Conservation (phyloP, 1,140 invertebrate species). For the Lepeophtheirus salmonis region DNA sequence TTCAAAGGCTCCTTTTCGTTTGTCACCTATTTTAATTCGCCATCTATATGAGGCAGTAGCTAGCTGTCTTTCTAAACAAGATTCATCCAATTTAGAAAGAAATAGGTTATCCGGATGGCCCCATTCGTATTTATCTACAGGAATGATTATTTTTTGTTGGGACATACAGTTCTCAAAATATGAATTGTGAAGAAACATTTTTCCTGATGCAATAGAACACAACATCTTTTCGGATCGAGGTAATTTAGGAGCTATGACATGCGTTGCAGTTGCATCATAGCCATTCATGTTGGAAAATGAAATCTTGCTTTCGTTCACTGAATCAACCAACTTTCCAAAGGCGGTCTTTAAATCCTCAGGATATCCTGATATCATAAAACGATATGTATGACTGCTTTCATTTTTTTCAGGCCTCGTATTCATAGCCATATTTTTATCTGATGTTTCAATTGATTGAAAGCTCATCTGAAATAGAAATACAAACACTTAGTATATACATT, state of each 20-base stretch:
- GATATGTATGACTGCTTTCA: no score
- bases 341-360: no score
- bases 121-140: conserved; percentile 59
- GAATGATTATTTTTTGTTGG: conserved; percentile 28
- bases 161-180: conserved; percentile 47
- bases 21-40: conserved; percentile 34
- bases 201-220: conserved; percentile 57
- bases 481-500: no score
- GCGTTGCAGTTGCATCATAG: conserved; percentile 48
- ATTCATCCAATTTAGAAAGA: conserved; percentile 22
- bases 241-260: conserved; percentile 50
- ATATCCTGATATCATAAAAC: no score
- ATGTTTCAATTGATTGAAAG: conserved; percentile 17
- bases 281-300: no score
- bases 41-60: conserved; percentile 37
- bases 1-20: conserved; percentile 39
- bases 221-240: conserved; percentile 66
- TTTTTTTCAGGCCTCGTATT: no score
- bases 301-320: no score
- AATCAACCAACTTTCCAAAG: no score
- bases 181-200: conserved; percentile 59
- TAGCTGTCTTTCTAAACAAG: conserved; percentile 2
- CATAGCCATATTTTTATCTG: conserved; percentile 18
- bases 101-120: conserved; percentile 37
- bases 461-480: no score